These are phyloP conservation scores for Antrozous pallidus DNA, from an alignment of 2,797 vertebrate species.

Conservation along the genomic window DNA sequence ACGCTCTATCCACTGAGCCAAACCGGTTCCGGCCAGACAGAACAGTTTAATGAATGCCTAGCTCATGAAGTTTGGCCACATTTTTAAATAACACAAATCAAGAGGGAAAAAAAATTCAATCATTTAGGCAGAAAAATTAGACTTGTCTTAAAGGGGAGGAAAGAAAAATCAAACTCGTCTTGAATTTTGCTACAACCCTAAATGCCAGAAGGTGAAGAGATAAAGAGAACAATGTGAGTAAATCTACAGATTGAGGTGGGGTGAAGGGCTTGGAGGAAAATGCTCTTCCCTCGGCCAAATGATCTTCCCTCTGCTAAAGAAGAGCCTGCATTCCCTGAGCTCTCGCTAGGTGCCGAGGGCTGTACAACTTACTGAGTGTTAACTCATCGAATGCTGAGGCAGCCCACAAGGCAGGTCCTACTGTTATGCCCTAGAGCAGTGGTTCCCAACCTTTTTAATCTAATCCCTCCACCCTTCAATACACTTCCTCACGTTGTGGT, in stretches of 20 bases:
- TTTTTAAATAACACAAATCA: neutral
- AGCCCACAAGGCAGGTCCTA: neutral
- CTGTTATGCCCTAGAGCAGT: too few relatives aligned
- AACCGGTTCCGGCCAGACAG: too few relatives aligned
- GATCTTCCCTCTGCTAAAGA: neutral
- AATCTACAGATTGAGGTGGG: neutral
- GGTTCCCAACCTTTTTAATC: too few relatives aligned
- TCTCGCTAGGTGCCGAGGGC: neutral
- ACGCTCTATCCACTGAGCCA: too few relatives aligned
- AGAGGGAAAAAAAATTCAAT: neutral
- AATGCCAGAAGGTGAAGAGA: neutral
- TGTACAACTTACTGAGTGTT: rapidly evolving
- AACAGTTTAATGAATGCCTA: neutral
- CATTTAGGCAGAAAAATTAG: neutral
- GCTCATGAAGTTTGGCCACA: neutral
- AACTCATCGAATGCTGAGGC: neutral
- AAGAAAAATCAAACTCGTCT: neutral
- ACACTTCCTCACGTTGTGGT: too few relatives aligned
- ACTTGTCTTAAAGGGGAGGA: neutral
- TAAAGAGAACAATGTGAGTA: neutral
- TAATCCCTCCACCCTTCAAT: too few relatives aligned
- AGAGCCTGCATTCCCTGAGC: neutral
- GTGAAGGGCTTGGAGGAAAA: neutral
- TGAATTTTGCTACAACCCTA: neutral
- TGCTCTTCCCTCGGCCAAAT: neutral